Base-by-base conservation (phyloP, 2,113 vertebrate genomes). In the Alexandromys fortis region DNA sequence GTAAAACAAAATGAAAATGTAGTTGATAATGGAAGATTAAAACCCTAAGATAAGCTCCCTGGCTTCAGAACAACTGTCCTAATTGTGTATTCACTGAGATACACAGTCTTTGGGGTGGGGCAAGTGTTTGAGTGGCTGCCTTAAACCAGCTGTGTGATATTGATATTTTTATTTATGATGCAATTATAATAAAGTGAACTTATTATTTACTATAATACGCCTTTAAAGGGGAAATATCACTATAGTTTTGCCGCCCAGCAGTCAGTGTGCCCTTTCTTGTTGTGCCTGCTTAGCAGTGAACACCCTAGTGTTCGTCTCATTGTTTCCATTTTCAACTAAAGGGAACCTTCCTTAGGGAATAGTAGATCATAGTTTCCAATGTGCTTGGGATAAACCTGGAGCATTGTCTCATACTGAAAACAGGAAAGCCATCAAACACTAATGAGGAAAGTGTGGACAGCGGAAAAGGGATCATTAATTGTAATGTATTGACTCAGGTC, bases 261-360 rank as follows among this genome's bases (percentile, higher is more conserved):
- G 55, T 16, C 26, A 76, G 35, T 49, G 63, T 5, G 0, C 70
- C n/a, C 21, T 86, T 89, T 33, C 45, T 90, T 24, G 30, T 5
- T 63, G 33, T 86, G 63, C 42, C 52, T 47, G 38, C 65, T 92
- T 35, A 92, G 16, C 79, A 68, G 26, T 22, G 22, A 78, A 30
- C 17, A 85, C 7, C 13, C 30, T 45, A 49, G 79, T 22, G 55
- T 75, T 11, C 21, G 58, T 35, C 35, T 35, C 22, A 73, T 67
- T 16, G 30, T 87, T 77, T 77, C 58, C 78, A 38, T 47, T 96
- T 92, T 70, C 79, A 94, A 67, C 47, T 19, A 33, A 92, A 85
- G 67, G 17, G 83, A 90, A 28, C 13, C 7, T 12, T 78, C 21
- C 52, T 67, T 91, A 7, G 26, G 47, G 63, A 90, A 49, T 79